These are phyloP conservation scores for Dione vanillae DNA, from an alignment of 2,888 invertebrate genomes.

Conservation along the genomic window DNA sequence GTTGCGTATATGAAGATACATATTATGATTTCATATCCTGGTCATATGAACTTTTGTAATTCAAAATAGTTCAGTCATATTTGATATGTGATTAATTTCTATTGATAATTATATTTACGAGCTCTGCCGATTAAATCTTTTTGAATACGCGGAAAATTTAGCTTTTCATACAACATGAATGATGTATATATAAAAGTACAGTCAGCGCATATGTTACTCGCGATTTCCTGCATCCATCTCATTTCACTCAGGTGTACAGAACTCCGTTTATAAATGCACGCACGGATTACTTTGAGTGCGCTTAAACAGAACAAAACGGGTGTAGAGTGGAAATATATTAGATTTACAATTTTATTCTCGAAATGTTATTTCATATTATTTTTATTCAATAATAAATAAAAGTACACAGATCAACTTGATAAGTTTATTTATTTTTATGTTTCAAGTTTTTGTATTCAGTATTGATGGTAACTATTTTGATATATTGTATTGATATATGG, in stretches of 20 bases:
- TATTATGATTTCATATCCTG: too few species aligned
- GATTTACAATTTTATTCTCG: neutral
- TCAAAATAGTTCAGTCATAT: too few species aligned
- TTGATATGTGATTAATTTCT: too few species aligned
- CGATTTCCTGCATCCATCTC: conserved; percentile 36
- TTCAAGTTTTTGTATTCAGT: too few species aligned
- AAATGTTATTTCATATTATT: neutral
- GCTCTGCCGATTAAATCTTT: neutral
- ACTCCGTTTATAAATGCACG: conserved; percentile 45
- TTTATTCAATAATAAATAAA: neutral
- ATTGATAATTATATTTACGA: neutral
- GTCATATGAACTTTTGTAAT: too few species aligned
- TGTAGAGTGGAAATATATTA: conserved; percentile 27
- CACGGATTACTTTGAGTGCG: conserved; percentile 44
- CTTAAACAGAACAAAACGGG: conserved; percentile 33
- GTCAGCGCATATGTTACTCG: conserved; percentile 32
- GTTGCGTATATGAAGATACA: too few species aligned
- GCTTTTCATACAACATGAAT: conserved; percentile 16
- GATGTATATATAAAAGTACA: conserved; percentile 25
- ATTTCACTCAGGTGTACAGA: conserved; percentile 44
- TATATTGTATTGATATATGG: too few species aligned
- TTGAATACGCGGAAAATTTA: conserved; percentile 1
- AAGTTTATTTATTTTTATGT: too few species aligned
- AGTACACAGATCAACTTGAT: too few species aligned
- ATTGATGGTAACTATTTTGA: too few species aligned